Conservation (phyloP, 2,888 invertebrate genomes). For the Odiellus spinosus region DNA sequence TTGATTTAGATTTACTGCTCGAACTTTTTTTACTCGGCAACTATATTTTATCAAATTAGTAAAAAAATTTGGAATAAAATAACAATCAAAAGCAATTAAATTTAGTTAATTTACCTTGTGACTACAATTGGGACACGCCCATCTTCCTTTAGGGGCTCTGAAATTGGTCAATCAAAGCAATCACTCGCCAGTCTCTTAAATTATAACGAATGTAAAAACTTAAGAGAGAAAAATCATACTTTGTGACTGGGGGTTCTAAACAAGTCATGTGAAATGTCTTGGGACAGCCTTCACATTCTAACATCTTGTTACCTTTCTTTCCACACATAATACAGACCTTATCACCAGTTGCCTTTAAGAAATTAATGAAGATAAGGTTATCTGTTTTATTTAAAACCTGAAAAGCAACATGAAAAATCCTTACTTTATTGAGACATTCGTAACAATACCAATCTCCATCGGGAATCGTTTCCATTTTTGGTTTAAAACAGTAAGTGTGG, state of each 20-base stretch:
- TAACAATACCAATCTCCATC: constrained; percentile 98
- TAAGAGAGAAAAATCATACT: constrained; percentile 27
- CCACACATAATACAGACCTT: constrained; percentile 91
- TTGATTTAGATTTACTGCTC: neutral
- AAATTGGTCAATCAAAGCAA: neutral
- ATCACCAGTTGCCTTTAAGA: constrained; percentile 62
- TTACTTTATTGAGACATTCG: constrained; percentile 46
- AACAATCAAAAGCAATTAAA: neutral
- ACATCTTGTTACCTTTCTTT: constrained; percentile 42
- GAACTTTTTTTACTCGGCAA: no score
- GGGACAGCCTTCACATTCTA: constrained; percentile 77
- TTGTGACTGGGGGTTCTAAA: constrained; percentile 66
- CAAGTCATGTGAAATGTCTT: constrained; percentile 86
- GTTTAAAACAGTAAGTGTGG: constrained; percentile 97
- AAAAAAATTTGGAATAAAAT: neutral
- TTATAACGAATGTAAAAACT: neutral
- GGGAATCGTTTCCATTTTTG: constrained; percentile 87
- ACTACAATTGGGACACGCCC: constrained; percentile 13
- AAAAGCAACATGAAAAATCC: neutral
- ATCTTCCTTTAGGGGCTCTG: constrained; percentile 13
- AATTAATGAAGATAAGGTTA: constrained; percentile 20
- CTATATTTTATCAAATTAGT: neutral
- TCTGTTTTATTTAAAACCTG: neutral
- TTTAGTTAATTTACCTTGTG: constrained; percentile 11
- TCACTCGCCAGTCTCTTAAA: neutral